phyloP scores from a whole-genome alignment of 2,797 vertebrate species.

The Parauchenoglanis punctatus region DNA sequence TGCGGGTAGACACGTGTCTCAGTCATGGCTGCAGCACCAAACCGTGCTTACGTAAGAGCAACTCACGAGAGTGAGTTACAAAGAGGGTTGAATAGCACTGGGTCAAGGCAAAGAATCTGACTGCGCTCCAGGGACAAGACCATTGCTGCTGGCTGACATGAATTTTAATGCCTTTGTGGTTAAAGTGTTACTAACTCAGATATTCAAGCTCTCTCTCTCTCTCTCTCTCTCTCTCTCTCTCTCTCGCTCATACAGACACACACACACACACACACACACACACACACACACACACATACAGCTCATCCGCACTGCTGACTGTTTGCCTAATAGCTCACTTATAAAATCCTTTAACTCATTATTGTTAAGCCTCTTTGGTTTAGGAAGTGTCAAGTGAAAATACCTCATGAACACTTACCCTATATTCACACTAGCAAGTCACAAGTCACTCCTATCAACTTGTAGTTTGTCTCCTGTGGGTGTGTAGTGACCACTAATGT shows the following conservation, averaged over 20 bases:
- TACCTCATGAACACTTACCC: not conserved
- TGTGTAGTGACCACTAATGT: not conserved
- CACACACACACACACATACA: not conserved
- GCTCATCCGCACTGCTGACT: not conserved
- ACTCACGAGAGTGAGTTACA: constrained; percentile 9
- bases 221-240: not conserved
- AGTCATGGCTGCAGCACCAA: not conserved
- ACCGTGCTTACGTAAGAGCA: constrained; percentile 21
- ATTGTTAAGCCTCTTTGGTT: constrained; percentile 19
- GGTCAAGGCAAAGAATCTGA: constrained; percentile 25
- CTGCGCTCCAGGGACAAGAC: constrained; percentile 18
- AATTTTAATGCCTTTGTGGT: constrained; percentile 34
- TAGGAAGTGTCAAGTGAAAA: constrained; percentile 25
- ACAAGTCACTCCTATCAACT: not conserved
- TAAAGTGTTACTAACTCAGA: constrained; percentile 14
- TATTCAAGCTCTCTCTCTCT: constrained; percentile 8
- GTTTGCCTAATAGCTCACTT: not conserved
- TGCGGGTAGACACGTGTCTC: not conserved
- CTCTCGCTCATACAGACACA: not conserved
- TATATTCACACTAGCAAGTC: not conserved
- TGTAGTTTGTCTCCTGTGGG: not conserved
- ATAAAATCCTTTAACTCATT: constrained; percentile 19
- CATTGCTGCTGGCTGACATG: constrained; percentile 38
- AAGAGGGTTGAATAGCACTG: constrained; percentile 38
- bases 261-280: constrained; percentile 8